Conservation (phyloP, 2,797 vertebrate species). For the Ceryle rudis region DNA sequence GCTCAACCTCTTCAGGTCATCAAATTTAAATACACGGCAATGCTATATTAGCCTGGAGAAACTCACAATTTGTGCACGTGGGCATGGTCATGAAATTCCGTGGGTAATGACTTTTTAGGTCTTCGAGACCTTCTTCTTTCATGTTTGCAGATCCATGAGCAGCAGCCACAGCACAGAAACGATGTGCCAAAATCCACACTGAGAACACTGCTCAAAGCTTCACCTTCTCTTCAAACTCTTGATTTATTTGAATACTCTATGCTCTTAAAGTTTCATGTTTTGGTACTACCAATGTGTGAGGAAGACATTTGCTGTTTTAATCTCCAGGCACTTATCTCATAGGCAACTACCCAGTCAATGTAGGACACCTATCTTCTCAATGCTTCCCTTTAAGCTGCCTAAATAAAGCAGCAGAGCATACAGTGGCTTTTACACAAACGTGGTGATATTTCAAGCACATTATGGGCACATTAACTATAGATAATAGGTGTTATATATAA, state of each 20-base stretch:
- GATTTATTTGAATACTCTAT: not conserved
- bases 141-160: not conserved
- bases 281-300: not conserved
- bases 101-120: not conserved
- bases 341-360: not conserved
- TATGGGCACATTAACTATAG: not conserved
- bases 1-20: not conserved
- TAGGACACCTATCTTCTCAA: slow-evolving; percentile 28
- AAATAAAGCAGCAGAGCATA: slow-evolving; percentile 29
- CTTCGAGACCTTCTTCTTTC: not conserved
- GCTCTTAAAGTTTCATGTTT: not conserved
- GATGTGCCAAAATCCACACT: accelerated
- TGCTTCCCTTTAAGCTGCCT: slow-evolving; percentile 2
- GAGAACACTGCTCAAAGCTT: not conserved
- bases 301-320: not conserved
- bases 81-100: not conserved
- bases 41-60: not conserved
- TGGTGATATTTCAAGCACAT: not conserved
- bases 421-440: not conserved
- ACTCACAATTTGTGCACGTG: not conserved
- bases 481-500: not conserved
- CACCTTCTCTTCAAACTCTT: not conserved
- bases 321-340: slow-evolving; percentile 10
- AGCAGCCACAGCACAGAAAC: not conserved
- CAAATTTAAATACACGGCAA: not conserved